phyloP scores from a whole-genome alignment of 2,113 vertebrate species.

The Leucopternis melanops region DNA sequence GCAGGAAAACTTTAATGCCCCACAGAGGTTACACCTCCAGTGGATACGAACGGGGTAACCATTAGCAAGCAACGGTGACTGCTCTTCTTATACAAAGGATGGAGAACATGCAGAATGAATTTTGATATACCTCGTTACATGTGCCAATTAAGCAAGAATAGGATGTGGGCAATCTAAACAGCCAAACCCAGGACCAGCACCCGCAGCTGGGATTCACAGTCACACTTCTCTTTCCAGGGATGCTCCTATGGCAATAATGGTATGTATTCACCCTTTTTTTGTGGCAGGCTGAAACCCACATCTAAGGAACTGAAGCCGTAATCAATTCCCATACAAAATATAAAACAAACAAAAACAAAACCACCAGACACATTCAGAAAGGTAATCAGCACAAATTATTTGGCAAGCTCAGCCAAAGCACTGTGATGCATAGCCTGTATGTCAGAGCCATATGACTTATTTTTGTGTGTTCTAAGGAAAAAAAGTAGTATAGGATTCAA shows the following conservation, averaged over 20 bases:
- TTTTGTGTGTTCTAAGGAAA: not conserved
- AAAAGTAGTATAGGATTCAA: not conserved
- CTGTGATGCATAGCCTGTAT: not conserved
- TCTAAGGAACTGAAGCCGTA: not conserved
- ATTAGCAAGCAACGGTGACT: not conserved
- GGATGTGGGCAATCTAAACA: not conserved
- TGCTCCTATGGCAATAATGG: not conserved
- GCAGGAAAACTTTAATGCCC: not conserved
- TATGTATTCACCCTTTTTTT: not conserved
- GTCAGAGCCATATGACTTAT: not conserved
- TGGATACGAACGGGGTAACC: accelerated
- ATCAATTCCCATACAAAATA: not conserved
- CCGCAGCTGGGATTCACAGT: not conserved
- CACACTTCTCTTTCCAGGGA: not conserved
- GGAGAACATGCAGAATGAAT: not conserved
- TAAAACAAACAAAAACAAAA: not conserved
- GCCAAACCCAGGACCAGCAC: not conserved
- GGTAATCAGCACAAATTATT: not conserved
- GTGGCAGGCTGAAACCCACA: not conserved
- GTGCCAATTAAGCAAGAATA: not conserved
- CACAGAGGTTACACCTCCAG: not conserved
- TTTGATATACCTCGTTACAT: not conserved
- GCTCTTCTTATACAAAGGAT: not conserved
- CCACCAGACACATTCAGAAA: not conserved
- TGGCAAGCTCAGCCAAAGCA: not conserved